Evolutionary conservation across 2,113 vertebrate genomes (phyloP), one percentile per base, ranked within the genome.

Genomic region (Myxocyprinus asiaticus): DNA sequence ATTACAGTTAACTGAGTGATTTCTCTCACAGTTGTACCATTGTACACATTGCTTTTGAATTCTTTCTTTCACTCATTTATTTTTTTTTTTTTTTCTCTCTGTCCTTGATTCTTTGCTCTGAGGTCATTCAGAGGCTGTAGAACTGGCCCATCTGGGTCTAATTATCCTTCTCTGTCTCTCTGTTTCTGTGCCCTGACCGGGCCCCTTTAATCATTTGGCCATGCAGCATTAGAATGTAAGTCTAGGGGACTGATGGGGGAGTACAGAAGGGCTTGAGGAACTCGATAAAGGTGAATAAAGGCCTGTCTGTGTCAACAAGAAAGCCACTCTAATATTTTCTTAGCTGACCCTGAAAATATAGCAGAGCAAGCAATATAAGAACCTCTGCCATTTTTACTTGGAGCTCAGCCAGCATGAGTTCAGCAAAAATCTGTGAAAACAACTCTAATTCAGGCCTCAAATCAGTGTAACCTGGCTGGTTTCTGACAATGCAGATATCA

Each of bases 161-260:
- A 79, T 85, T 85, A 82, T 77, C 61, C 45, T 71, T 69, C 45
- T 62, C 58, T 77, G 7, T 72, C 62, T 78, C 9, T 79, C 71
- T 17, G 17, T 45, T 47, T 76, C 33, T 75, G 70, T 82, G 78
- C 89, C 92, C 89, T 89, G 76, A 82, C 76, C 53, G 88, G 90
- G 91, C 92, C 91, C 88, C 92, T 89, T 68, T 91, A 90, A 91
- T 90, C 88, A 90, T 89, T 91, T 89, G 88, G 88, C 90, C 88
- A 89, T 87, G 86, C 88, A 83, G 85, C 80, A 87, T 88, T 87
- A 86, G 86, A 89, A 87, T 88, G 85, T 86, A 89, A 88, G 86
- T 67, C 85, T 80, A 85, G 81, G 77, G 83, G 77, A 33, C 76
- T 82, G 75, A 80, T 83, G 71, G 17, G 45, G 42, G 56, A 80